Percentiles rank a stretch among this genome's conserved stretches.
Evolutionary conservation across 2,888 invertebrate species (phyloP).

Genomic region (Eupithecia pulchellata): DNA sequence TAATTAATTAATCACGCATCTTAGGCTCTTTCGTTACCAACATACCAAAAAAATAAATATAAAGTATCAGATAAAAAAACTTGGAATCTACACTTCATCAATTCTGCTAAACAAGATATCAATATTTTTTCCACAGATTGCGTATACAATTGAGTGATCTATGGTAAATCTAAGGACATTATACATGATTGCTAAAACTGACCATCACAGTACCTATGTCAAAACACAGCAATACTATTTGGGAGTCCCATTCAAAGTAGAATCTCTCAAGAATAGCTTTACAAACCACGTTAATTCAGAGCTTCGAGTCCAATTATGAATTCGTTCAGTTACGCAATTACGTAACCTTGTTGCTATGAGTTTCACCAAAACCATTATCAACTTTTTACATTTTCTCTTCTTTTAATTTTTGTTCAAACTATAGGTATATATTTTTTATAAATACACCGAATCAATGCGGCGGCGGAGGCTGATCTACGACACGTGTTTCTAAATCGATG

Average conservation of each 20-base stretch:
- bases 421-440: not conserved
- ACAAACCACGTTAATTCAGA: constrained; percentile 21
- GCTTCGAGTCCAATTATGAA: constrained; percentile 29
- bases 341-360: constrained; percentile 4
- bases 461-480: too few relatives aligned
- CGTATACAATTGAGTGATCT: not conserved
- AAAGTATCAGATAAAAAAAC: too few relatives aligned
- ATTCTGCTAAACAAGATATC: too few relatives aligned
- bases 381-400: not conserved
- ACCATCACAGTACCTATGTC: not conserved
- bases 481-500: not conserved
- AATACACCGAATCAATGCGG: too few relatives aligned
- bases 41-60: not conserved
- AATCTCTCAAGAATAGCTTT: constrained; percentile 16
- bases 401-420: not conserved
- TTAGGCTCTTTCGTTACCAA: not conserved
- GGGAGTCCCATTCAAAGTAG: not conserved
- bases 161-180: too few relatives aligned
- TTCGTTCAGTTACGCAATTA: constrained; percentile 22
- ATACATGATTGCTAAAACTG: too few relatives aligned
- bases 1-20: too few relatives aligned
- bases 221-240: not conserved
- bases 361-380: not conserved
- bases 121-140: not conserved
- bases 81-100: too few relatives aligned